phyloP scores from a whole-genome alignment of 2,797 vertebrate species.

The Chaunax sp. region DNA sequence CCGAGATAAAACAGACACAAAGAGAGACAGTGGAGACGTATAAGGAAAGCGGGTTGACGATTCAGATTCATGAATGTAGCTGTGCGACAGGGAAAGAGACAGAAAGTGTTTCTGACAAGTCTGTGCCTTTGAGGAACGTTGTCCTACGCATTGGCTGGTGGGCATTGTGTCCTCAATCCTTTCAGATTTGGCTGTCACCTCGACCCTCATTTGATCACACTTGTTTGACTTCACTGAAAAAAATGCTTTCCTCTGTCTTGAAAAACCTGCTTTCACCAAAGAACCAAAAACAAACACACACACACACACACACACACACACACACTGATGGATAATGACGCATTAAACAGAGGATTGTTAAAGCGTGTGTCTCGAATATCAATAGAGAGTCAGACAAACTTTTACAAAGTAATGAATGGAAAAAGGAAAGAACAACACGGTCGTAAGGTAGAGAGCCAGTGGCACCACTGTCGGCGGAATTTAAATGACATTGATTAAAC shows the following conservation, averaged over 20 bases:
- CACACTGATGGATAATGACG: slow-evolving; percentile 10
- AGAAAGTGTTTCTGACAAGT: slow-evolving; percentile 76
- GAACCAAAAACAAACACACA: slow-evolving; percentile 17
- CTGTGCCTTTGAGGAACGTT: slow-evolving; percentile 68
- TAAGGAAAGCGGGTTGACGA: slow-evolving; percentile 48
- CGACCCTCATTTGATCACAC: slow-evolving; percentile 38
- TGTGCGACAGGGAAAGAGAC: slow-evolving; percentile 51
- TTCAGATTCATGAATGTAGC: slow-evolving; percentile 58
- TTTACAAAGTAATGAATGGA: slow-evolving; percentile 14
- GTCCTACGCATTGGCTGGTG: slow-evolving; percentile 48
- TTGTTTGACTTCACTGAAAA: slow-evolving; percentile 48
- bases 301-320: background rate
- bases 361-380: slow-evolving; percentile 2
- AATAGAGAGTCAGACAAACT: background rate
- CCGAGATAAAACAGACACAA: slow-evolving; percentile 65
- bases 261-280: slow-evolving; percentile 21
- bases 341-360: slow-evolving; percentile 12
- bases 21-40: slow-evolving; percentile 46
- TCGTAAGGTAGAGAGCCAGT: slow-evolving; percentile 11
- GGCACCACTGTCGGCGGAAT: slow-evolving; percentile 52
- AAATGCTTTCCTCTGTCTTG: slow-evolving; percentile 6
- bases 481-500: slow-evolving; percentile 67
- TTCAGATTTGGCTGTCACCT: slow-evolving; percentile 67
- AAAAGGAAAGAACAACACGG: slow-evolving; percentile 30
- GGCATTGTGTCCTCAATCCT: slow-evolving; percentile 67